Evolutionary conservation across 2,797 vertebrate genomes (phyloP), one percentile per base, ranked within the genome.

Genomic region (Botia kubotai): DNA sequence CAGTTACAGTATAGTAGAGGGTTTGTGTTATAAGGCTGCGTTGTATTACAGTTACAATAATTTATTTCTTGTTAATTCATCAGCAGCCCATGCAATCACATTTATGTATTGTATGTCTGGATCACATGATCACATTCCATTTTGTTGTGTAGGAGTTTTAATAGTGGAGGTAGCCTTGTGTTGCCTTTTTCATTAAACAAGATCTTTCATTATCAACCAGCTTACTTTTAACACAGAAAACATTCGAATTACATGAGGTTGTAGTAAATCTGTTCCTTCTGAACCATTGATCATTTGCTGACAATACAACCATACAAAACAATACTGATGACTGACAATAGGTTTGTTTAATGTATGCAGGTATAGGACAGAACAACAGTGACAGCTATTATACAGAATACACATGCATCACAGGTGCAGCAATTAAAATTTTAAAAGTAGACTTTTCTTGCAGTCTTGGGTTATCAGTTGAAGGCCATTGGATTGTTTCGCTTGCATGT

Each of bases 381-480:
- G 39, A 26, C 33, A n/a, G 50, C 14, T 36, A 33, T 39, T 2
- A 6, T 19, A 19, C 48, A 26, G 46, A 39, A 39, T 10, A 50
- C 46, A 14, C 29, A 72, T 29, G 72, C 21, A 39, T 43, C 57
- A 50, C 17, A 36, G n/a, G 29, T 21, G 72, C 66, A 72, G 11
- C 26, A 67, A 58, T 71, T 26, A 63, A 5, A 29, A 66, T 76
- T 66, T 72, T 55, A 66, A 72, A 65, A 53, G 4, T 6, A 1
- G n/a, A 76, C 10, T 52, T 65, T 79, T 75, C 66, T 66, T 66
- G 23, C 57, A 21, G 29, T 76, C 13, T n/a, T n/a, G 17, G 16
- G 21, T 65, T 77, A 19, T 36, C 58, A 72, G n/a, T 65, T 79
- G 68, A 82, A 74, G 70, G 46, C 58, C 17, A 33, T 69, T 77